These are phyloP conservation scores for zebrafish (Danio rerio) DNA, from an alignment of 2,113 vertebrate genomes.

Conservation along the genomic window GRCz12tu NC_133191.1:26268501-26269000, in stretches of 20 bases:
- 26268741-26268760: background rate
- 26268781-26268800: too few species aligned
- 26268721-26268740: background rate
- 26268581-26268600: background rate
- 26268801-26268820: too few species aligned
- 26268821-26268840: too few species aligned
- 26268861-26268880: background rate
- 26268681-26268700: constrained; percentile 1
- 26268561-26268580: background rate
- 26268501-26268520: background rate
- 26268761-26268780: background rate
- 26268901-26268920: background rate
- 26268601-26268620: background rate
- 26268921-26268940: too few species aligned
- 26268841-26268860: too few species aligned
- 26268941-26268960: background rate
- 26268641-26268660: background rate
- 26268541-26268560: constrained; percentile 10
- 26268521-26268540: background rate
- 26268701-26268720: background rate
- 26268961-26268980: background rate
- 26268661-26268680: background rate
- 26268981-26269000: background rate
- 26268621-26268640: background rate
- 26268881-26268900: background rate